These are phyloP conservation scores for Eulemur coronatus DNA, from an alignment of 2,797 vertebrate species.

Conservation along the genomic window DNA sequence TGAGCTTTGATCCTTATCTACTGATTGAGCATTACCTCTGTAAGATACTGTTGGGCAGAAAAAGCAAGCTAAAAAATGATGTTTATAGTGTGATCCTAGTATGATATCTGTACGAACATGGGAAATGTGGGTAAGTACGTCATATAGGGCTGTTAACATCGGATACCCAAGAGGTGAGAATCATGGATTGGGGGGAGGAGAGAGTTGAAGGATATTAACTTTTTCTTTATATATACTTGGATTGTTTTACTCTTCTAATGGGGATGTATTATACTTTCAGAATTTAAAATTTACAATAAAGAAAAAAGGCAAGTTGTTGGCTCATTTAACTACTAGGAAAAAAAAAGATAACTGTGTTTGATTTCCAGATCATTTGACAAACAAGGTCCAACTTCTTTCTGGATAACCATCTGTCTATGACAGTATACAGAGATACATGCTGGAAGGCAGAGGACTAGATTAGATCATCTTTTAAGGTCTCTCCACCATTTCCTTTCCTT, in stretches of 20 bases:
- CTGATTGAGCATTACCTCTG: background rate
- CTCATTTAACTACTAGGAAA: constrained; percentile 25
- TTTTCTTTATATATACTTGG: background rate
- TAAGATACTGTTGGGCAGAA: background rate
- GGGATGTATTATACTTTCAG: background rate
- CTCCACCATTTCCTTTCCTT: background rate
- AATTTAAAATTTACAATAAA: constrained; percentile 27
- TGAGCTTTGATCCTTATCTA: background rate
- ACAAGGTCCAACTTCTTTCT: background rate
- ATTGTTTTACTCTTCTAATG: background rate
- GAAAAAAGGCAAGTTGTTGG: background rate
- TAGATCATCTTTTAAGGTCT: background rate
- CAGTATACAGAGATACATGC: background rate
- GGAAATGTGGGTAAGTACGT: background rate
- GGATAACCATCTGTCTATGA: background rate
- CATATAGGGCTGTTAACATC: background rate
- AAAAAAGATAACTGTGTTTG: background rate
- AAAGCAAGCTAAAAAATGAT: background rate
- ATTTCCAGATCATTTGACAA: constrained; percentile 25
- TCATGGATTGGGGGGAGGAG: background rate
- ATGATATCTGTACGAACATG: background rate
- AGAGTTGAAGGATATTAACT: background rate
- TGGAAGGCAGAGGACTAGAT: background rate
- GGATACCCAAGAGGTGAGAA: background rate
- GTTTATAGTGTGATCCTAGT: background rate